Base-by-base conservation (phyloP, 1,140 invertebrate species). In the Thrips palmi region DNA sequence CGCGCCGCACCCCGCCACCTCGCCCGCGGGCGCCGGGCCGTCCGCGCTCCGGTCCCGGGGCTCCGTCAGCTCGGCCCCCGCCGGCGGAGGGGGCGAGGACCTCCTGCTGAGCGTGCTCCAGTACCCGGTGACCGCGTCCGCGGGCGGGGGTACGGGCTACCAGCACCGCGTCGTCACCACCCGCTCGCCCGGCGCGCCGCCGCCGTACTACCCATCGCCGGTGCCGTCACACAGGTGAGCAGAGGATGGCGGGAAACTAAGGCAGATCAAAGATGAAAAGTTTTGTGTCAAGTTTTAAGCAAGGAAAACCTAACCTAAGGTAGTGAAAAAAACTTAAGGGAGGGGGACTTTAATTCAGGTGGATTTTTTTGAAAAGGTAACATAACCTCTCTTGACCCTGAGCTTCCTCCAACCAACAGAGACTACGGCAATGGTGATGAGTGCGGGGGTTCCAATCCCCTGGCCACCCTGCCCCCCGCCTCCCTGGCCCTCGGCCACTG, bases 71-170 rank as follows among this genome's bases (percentile, higher is more conserved):
- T 5, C 4, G 17, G 11, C 21, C 36, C 4, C 19, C 38, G 33
- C 31, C 33, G 41, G 19, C 31, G 43, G 12, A 42, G 45, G 21
- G 27, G 31, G 18, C 31, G 65, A 69, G 39, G 65, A 70, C 48
- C 50, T 71, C 33, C 62, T 71, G 5, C 52, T 71, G 28, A 69
- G 65, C 46, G 68, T 71, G 12, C 54, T 70, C 4, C 69, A 70
- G 45, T 60, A 65, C 37, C 67, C 65, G 1, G 51, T 68, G 14
- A 60, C 59, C 45, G 57, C 52, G 52, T 8, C 52, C 52, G 18
- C 47, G 29, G 34, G 12, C 28, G 33, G 12, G 39, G 27, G 19
- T 33, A 39, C 18, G 24, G 28, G 27, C 40, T 33, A 28, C 23
- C 35, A 12, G 21, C 39, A 33, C 37, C 28, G 11, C 32, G 39